Evolutionary conservation across 2,797 vertebrate species (phyloP).

Genomic region (Syngnathus rostellatus): DNA sequence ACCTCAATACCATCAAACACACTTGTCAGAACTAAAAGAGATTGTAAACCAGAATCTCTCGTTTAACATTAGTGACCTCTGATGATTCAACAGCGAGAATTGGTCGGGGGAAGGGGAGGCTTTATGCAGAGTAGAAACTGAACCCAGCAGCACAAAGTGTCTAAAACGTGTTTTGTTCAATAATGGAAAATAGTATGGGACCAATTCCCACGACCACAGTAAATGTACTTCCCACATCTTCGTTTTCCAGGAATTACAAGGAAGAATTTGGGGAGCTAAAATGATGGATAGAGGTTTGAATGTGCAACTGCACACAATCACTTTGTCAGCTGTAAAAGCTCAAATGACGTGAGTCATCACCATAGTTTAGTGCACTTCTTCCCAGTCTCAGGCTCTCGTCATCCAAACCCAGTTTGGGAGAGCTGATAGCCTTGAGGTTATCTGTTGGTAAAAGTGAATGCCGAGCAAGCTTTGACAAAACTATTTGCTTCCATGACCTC

Average conservation of each 20-base stretch:
- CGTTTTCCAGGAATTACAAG: conserved; percentile 24
- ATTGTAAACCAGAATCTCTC: not conserved
- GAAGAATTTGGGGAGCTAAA: conserved; percentile 25
- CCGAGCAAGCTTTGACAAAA: conserved; percentile 61
- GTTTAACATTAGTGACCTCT: not conserved
- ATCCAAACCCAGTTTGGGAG: conserved; percentile 10
- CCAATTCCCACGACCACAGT: not conserved
- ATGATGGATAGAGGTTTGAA: not conserved
- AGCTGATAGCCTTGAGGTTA: conserved; percentile 28
- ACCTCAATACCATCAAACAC: conserved; percentile 4
- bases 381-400: conserved; percentile 2
- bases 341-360: conserved; percentile 9
- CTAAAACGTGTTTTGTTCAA: not conserved
- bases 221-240: conserved; percentile 5
- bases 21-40: not conserved
- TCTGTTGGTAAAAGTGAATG: conserved; percentile 41
- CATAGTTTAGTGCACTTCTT: not conserved
- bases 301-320: not conserved
- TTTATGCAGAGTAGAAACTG: not conserved
- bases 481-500: conserved; percentile 55
- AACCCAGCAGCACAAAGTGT: not conserved
- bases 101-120: not conserved
- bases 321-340: conserved; percentile 28
- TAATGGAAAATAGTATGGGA: not conserved
- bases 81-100: not conserved